Conservation (phyloP, 2,888 invertebrate species). For the Chrysina gloriosa region DNA sequence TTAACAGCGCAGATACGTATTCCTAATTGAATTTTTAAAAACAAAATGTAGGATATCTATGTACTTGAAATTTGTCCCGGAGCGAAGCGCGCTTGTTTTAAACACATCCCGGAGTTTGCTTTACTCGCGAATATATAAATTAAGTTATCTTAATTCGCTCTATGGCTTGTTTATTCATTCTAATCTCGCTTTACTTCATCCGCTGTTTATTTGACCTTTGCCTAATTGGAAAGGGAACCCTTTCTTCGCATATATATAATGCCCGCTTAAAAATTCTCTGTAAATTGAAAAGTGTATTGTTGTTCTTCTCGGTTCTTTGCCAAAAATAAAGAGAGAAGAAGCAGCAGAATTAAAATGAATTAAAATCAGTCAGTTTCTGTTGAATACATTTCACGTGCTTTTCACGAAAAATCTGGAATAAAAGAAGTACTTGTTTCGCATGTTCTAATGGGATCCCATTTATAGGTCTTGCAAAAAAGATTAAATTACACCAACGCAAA, state of each 20-base stretch:
- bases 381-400: no score
- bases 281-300: background rate
- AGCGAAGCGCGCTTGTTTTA: background rate
- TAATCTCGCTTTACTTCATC: constrained; percentile 13
- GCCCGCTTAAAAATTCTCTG: background rate
- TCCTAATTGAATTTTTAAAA: background rate
- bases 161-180: constrained; percentile 10
- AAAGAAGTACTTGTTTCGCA: no score
- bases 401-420: no score
- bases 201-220: constrained; percentile 6
- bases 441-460: no score
- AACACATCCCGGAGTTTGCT: background rate
- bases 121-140: constrained; percentile 1
- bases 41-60: background rate
- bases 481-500: no score
- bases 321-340: no score
- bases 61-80: background rate
- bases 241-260: background rate
- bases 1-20: background rate
- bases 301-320: no score
- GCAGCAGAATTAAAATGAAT: no score
- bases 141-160: constrained; percentile 8
- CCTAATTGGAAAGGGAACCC: constrained; percentile 14
- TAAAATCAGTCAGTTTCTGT: no score
- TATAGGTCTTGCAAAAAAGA: no score